phyloP scores from a whole-genome alignment of 2,113 vertebrate species.

The Rana temporaria region DNA sequence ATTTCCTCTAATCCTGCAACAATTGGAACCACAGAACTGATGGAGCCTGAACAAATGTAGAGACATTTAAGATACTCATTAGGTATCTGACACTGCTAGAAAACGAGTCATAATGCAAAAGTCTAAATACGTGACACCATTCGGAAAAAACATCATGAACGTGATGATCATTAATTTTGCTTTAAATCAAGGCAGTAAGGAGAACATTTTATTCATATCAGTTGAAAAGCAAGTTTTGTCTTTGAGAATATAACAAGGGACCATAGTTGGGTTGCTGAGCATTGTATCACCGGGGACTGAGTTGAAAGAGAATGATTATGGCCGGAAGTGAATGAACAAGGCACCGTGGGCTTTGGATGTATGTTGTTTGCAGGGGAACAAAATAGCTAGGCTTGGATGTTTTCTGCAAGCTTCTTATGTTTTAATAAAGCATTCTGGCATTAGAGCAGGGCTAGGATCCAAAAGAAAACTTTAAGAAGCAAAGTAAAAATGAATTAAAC shows the following conservation, averaged over 20 bases:
- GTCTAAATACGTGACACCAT: constrained; percentile 6
- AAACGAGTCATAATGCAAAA: constrained; percentile 20
- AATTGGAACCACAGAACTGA: constrained; percentile 8
- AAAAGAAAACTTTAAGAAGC: background rate
- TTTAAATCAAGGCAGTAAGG: background rate
- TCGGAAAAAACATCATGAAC: background rate
- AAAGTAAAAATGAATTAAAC: background rate
- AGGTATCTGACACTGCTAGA: background rate
- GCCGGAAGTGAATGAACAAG: constrained; percentile 24
- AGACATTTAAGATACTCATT: background rate
- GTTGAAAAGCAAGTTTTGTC: constrained; percentile 39
- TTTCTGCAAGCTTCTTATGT: background rate
- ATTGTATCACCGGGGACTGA: background rate
- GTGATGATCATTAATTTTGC: constrained; percentile 30
- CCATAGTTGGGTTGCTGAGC: background rate
- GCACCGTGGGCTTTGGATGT: background rate
- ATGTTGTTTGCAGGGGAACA: background rate
- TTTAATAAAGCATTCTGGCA: background rate
- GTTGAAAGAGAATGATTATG: constrained; percentile 25
- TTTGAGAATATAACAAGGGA: constrained; percentile 26
- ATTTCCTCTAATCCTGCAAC: constrained; percentile 35
- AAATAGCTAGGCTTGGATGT: background rate
- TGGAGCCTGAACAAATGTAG: constrained; percentile 3
- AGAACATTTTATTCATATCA: constrained; percentile 17
- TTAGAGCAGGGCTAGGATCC: background rate